These are phyloP conservation scores for Mactromeris polynyma DNA, from an alignment of 2,888 invertebrate species.

Conservation along the genomic window DNA sequence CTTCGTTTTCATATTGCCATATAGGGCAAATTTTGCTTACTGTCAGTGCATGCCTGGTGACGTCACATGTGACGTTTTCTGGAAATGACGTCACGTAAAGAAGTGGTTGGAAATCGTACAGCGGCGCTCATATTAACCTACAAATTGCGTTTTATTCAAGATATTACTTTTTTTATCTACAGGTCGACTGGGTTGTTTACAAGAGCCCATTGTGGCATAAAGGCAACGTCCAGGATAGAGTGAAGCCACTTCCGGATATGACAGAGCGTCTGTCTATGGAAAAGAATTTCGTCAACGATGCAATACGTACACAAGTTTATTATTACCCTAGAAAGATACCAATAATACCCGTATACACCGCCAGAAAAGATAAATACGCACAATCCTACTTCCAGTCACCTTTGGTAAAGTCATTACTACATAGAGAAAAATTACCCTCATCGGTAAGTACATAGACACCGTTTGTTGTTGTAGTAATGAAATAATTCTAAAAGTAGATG, in stretches of 20 bases:
- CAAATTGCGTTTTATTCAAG: too few relatives aligned
- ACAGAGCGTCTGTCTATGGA: conserved; percentile 62
- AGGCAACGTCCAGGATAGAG: conserved; percentile 68
- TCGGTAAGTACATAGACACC: conserved; percentile 7
- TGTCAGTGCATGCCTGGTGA: too few relatives aligned
- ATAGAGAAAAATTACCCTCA: conserved; percentile 23
- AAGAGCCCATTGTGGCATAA: conserved; percentile 80
- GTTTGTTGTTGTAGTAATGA: neutral
- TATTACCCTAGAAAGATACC: conserved; percentile 74
- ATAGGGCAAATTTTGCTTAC: too few relatives aligned
- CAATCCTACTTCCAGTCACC: conserved; percentile 82
- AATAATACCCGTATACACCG: conserved; percentile 84
- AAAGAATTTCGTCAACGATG: conserved; percentile 78
- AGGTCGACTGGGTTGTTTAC: conserved; percentile 79
- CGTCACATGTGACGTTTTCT: too few relatives aligned
- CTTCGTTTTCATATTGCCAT: too few relatives aligned
- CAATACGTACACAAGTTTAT: conserved; percentile 69
- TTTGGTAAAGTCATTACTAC: conserved; percentile 73
- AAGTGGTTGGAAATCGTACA: too few relatives aligned
- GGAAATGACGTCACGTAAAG: too few relatives aligned
- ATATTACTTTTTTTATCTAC: conserved; percentile 14
- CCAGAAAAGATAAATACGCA: conserved; percentile 79
- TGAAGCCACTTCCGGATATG: conserved; percentile 71
- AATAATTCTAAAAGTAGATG: too few relatives aligned
- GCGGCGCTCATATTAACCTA: too few relatives aligned